phyloP scores from a whole-genome alignment of 2,113 vertebrate genomes.

The Zapornia atra region DNA sequence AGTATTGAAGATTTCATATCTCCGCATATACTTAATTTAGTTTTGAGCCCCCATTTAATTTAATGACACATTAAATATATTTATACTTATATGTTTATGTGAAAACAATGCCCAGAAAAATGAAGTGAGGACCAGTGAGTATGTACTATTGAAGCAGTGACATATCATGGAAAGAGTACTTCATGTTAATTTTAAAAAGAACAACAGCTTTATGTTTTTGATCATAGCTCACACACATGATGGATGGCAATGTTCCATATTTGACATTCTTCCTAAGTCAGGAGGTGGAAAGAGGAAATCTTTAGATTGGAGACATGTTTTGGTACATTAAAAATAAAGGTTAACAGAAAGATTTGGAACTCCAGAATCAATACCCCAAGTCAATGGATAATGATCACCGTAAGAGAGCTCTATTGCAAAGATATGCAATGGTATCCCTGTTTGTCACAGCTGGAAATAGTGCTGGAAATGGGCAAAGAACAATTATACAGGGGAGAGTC shows the following conservation, averaged over 20 bases:
- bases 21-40: background rate
- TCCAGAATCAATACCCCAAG: slow-evolving; percentile 9
- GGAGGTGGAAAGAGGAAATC: background rate
- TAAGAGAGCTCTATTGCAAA: background rate
- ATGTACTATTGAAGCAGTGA: background rate
- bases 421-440: slow-evolving; percentile 33
- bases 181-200: background rate
- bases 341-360: slow-evolving; percentile 32
- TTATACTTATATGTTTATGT: background rate
- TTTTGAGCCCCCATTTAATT: slow-evolving; percentile 25
- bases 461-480: background rate
- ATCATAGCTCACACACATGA: background rate
- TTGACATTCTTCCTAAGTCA: slow-evolving; percentile 3
- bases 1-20: background rate
- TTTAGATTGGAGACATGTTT: slow-evolving; percentile 5
- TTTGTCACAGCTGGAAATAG: background rate
- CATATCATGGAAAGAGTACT: background rate
- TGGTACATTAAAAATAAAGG: slow-evolving; percentile 43
- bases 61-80: background rate
- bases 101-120: slow-evolving; percentile 12
- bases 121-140: background rate
- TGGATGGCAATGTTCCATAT: background rate
- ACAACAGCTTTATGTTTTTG: background rate
- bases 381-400: slow-evolving; percentile 1
- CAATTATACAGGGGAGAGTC: background rate